A percentile compares a stretch with the other conserved stretches of the same genome.
Evolutionary conservation across 2,113 vertebrate genomes (phyloP).

Genomic region (Hystrix brachyura): DNA sequence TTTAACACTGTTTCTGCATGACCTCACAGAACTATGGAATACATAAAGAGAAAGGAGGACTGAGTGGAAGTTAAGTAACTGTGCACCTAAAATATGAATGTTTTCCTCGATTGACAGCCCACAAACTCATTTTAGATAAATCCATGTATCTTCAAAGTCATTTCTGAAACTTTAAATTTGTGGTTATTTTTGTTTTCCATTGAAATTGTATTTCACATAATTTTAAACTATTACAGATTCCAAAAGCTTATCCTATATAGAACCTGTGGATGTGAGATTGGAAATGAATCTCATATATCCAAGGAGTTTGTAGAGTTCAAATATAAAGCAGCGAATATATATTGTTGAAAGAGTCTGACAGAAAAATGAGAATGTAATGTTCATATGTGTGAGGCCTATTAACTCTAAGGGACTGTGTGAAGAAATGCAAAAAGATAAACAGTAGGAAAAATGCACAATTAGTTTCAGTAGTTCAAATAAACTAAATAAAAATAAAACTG

Average conservation of each 20-base stretch:
- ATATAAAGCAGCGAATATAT: background rate
- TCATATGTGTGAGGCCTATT: background rate
- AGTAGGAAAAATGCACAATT: background rate
- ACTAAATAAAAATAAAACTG: background rate
- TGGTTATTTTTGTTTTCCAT: background rate
- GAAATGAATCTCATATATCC: background rate
- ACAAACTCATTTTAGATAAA: constrained; percentile 39
- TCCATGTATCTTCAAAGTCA: constrained; percentile 20
- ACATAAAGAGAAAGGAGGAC: fast-evolving
- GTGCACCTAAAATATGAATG: fast-evolving
- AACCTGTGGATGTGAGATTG: background rate
- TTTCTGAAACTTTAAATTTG: background rate
- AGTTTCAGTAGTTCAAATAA: background rate
- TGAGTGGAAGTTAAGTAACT: background rate
- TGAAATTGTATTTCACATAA: background rate
- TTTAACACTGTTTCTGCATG: background rate
- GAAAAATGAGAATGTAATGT: background rate
- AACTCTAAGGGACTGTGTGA: background rate
- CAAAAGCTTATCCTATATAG: background rate
- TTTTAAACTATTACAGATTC: background rate
- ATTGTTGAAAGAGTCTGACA: background rate
- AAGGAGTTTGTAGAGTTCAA: constrained; percentile 1
- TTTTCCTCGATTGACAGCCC: background rate
- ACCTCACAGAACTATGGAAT: background rate
- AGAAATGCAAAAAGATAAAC: background rate